A percentile compares a stretch with the other conserved stretches of the same genome.
phyloP scores from a whole-genome alignment of 2,888 invertebrate genomes.

The Malacosoma neustria region DNA sequence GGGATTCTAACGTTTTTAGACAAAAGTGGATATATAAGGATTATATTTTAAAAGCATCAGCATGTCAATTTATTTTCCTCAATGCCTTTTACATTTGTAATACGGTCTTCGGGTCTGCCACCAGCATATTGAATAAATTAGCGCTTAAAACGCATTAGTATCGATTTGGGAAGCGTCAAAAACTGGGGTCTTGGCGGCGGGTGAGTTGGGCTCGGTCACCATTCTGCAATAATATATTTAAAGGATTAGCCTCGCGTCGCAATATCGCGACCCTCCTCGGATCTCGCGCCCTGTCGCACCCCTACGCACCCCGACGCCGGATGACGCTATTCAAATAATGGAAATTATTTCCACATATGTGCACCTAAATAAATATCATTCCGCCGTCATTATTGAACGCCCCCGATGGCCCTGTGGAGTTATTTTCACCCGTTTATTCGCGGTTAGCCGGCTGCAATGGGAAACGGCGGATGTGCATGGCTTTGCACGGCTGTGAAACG shows the following conservation, averaged over 20 bases:
- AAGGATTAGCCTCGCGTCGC: constrained; percentile 69
- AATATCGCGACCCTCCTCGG: constrained; percentile 63
- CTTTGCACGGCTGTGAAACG: constrained; percentile 19
- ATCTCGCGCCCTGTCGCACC: constrained; percentile 19
- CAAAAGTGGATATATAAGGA: no score
- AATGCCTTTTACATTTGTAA: not conserved
- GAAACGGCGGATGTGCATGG: constrained; percentile 28
- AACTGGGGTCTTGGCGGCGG: constrained; percentile 41
- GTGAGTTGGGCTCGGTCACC: constrained; percentile 50
- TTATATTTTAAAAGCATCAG: no score
- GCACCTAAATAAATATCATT: constrained; percentile 72
- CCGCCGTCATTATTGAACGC: constrained; percentile 61
- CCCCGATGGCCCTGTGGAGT: constrained; percentile 46
- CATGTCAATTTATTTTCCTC: no score
- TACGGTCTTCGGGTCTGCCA: constrained; percentile 11
- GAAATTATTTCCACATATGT: constrained; percentile 73
- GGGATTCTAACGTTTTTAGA: no score
- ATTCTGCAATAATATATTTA: constrained; percentile 72
- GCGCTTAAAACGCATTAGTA: constrained; percentile 45
- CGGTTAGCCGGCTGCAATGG: constrained; percentile 38
- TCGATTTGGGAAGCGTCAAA: constrained; percentile 62
- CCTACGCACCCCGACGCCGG: constrained; percentile 22
- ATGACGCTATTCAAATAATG: constrained; percentile 68
- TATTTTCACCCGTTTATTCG: constrained; percentile 59
- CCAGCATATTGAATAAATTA: constrained; percentile 26